Base-by-base conservation (phyloP, 2,113 vertebrate species). In the Eubucco bourcierii region DNA sequence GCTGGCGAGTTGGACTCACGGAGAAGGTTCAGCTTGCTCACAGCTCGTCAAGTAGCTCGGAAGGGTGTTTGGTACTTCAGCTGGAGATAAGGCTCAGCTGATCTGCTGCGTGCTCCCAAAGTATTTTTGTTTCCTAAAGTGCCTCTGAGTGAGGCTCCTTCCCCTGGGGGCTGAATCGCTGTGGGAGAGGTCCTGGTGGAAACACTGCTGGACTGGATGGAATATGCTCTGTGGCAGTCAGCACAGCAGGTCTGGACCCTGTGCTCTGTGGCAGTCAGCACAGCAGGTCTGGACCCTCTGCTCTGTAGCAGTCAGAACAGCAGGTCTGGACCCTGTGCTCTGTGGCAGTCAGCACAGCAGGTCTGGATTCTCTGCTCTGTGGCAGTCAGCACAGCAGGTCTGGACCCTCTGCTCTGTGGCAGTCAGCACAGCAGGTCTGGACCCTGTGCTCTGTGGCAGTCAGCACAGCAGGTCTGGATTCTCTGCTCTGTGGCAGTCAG, bases 111-210 rank as follows among this genome's bases (percentile, higher is more conserved):
- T 11, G 14, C 80, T 85, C 90, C 72, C 79, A 86, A 90, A 89
- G 58, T 50, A 28, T 60, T 95, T 86, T 34, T 92, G 78, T 2
- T 72, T 94, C 66, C 66, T 93, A 71, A 88, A 95, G 74, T 60
- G 80, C 70, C 83, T 89, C 39, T 55, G 5, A 61, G 74, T 78
- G 60, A 58, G 93, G 81, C 18, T 83, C 63, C 64, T 20, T 79
- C 29, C 7, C 31, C 18, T 66, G 37, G 15, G 85, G 67, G 58
- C 39, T 80, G 63, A 70, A 41, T 61, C 0, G 0, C 46, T 37
- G 53, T 0, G 1, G 76, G 59, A 89, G n/a, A 74, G 25, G 68
- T 68, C 15, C 39, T 77, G 71, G 39, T 94, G 80, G 25, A 56
- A 82, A 41, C 68, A 44, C 73, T 86, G 37, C 87, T 67, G 77